phyloP scores from a whole-genome alignment of 2,888 invertebrate species.

The Acrocyrtus sp. region DNA sequence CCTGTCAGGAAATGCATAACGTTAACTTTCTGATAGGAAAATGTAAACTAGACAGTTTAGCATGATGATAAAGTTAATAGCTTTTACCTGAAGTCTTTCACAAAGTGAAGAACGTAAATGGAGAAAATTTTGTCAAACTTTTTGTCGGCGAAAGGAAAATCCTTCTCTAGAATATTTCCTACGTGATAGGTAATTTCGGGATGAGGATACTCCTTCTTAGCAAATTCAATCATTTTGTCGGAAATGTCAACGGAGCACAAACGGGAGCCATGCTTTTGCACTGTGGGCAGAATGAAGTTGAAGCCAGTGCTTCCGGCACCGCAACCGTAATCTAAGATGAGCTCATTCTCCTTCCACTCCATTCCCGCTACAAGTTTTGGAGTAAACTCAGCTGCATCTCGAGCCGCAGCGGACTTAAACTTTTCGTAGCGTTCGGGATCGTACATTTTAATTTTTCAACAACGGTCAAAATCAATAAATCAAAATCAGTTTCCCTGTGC shows the following conservation, averaged over 20 bases:
- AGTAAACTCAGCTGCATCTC: constrained; percentile 46
- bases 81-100: constrained; percentile 55
- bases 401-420: constrained; percentile 28
- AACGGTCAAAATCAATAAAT: background rate
- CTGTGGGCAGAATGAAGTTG: constrained; percentile 46
- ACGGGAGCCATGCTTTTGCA: constrained; percentile 34
- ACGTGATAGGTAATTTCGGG: constrained; percentile 40
- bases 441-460: constrained; percentile 27
- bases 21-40: no score
- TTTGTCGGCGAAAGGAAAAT: constrained; percentile 44
- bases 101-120: constrained; percentile 56
- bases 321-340: constrained; percentile 55
- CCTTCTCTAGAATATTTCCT: constrained; percentile 42
- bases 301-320: constrained; percentile 51
- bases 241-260: constrained; percentile 53
- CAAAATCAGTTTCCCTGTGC: no score
- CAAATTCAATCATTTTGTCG: constrained; percentile 47
- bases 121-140: constrained; percentile 56
- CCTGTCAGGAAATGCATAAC: constrained; percentile 20
- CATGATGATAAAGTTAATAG: no score
- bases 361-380: constrained; percentile 40
- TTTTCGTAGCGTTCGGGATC: constrained; percentile 46
- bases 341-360: constrained; percentile 41
- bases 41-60: background rate
- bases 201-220: constrained; percentile 47